Base-by-base conservation (phyloP, 1,140 invertebrate genomes). In the Hermatobates lingyangjiaoensis region DNA sequence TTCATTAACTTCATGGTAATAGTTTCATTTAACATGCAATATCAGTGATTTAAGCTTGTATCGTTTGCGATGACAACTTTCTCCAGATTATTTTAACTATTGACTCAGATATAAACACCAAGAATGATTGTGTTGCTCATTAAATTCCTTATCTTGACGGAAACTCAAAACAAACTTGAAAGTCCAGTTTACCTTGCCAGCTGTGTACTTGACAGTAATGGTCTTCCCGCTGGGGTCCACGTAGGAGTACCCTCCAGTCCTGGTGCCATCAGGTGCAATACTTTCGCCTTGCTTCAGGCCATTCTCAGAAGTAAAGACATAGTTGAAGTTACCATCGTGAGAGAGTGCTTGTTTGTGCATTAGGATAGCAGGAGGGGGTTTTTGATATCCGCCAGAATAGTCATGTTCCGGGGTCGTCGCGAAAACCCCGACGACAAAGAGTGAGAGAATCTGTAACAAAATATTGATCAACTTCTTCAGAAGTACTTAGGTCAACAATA, bases 231-330 rank as follows among this genome's bases (percentile, higher is more conserved):
- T 67, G 2, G 73, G 72, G 52, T 76, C 75, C 28, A 75, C 67
- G 62, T 77, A 78, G 47, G 75, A 74, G 58, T 79, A 79, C 5
- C 70, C 72, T 2, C 79, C 79, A 4, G 72, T 73, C 46, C 76
- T 64, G 20, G 71, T 74, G 2, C 76, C 76, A 58, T 78, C 77
- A 2, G 75, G 74, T 20, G 71, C 68, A 28, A 78, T 78, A 74
- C 24, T 74, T 74, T 42, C 76, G 73, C 10, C 75, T 28, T 76
- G 75, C 12, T 75, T 74, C 2, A 77, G 63, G 12, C 77, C 77
- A 59, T 78, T 77, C 61, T 79, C 77, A 4, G 76, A 72, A 5
- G 75, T 73, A 58, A 78, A 79, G 26, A 74, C 68, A 59, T 72
- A 78, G 30, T 74, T 74, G 61, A 78, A 76, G 10, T 68, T 68